These are phyloP conservation scores for Drosophila anomelani DNA, from an alignment of 2,888 invertebrate genomes.

Conservation along the genomic window DNA sequence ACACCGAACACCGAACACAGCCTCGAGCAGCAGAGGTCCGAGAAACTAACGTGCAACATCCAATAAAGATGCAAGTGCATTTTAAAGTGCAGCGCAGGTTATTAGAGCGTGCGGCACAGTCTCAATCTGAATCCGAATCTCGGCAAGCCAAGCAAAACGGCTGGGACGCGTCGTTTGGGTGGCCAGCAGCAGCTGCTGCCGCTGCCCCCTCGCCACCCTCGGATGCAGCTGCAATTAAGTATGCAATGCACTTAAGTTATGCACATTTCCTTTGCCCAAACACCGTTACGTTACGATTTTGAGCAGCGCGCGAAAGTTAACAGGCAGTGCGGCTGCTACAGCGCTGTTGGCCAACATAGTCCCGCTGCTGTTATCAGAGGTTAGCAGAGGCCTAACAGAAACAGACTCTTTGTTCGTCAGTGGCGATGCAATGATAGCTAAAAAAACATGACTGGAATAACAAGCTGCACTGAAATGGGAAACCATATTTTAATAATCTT, in stretches of 20 bases:
- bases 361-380: constrained; percentile 14
- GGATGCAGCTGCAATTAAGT: constrained; percentile 41
- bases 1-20: neutral
- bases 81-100: constrained; percentile 56
- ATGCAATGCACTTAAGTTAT: constrained; percentile 66
- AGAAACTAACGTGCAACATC: constrained; percentile 68
- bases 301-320: constrained; percentile 59
- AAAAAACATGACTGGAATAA: too few species aligned
- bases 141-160: constrained; percentile 58
- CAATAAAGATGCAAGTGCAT: constrained; percentile 63
- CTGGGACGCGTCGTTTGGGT: constrained; percentile 47
- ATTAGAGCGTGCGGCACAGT: constrained; percentile 42
- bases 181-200: constrained; percentile 36
- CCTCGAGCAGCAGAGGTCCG: constrained; percentile 50
- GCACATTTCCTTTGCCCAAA: constrained; percentile 75
- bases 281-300: constrained; percentile 65
- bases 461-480: too few species aligned
- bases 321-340: constrained; percentile 60
- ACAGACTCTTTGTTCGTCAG: neutral
- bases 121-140: constrained; percentile 48
- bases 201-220: constrained; percentile 13
- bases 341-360: constrained; percentile 14
- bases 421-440: neutral
- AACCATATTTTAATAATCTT: too few species aligned
- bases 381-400: neutral